Base-by-base conservation (phyloP, 2,113 vertebrate species). In the Cephalopholis sonnerati region DNA sequence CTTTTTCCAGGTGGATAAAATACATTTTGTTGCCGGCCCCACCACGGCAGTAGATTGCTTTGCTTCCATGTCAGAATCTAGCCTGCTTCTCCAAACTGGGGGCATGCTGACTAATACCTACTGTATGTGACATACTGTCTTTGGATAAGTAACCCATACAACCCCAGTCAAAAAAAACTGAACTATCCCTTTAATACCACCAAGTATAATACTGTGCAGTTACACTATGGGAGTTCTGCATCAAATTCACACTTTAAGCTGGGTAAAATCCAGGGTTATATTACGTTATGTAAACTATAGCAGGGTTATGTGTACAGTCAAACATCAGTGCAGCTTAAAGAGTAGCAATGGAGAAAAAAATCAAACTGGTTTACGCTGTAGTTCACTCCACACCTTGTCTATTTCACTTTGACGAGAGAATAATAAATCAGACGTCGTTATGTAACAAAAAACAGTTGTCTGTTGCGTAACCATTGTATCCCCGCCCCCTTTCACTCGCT, bases 381-480 rank as follows among this genome's bases (percentile, higher is more conserved):
- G 3, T 18, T 27, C 5, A 24, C 16, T 3, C 1, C 2, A 50
- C 36, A 32, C 46, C 32, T 15, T 61, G 32, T 62, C 13, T 41
- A 22, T 12, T 68, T 27, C 5, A 32, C 46, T 66, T 29, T 46
- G 58, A 82, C 57, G 50, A n/a, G 3, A 50, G 71, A 69, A 36
- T 64, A 74, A 85, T 84, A 88, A 84, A 83, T 86, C 65, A 65
- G 59, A 82, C 29, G 4, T 68, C 69, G 77, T 95, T 95, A 95
- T 79, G 91, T 95, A 96, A 96, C 77, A 79, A 67, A 25, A 61
- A 15, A 62, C 81, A 79, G 63, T 68, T 82, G 83, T 85, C 51
- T 76, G 66, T 95, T 95, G 90, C 94, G 94, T 94, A 95, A 95
- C 77, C 54, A 13, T 39, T 2, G 0, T 74, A 2, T 18, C 87